Conservation (phyloP, 2,888 invertebrate genomes). For the Aelia acuminata region DNA sequence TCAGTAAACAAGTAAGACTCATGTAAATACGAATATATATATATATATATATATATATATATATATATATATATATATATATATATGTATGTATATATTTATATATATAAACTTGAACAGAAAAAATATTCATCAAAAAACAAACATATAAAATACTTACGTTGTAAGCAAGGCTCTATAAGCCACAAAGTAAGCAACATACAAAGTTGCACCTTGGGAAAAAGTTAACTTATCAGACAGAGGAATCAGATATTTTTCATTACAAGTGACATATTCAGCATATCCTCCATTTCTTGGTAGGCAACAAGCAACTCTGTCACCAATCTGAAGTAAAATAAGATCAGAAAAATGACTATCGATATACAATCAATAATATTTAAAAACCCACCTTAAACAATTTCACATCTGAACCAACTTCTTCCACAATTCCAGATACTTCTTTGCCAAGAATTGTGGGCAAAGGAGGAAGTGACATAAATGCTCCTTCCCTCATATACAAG, state of each 20-base stretch:
- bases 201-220: slow-evolving; percentile 73
- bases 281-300: slow-evolving; percentile 69
- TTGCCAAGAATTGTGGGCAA: slow-evolving; percentile 73
- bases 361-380: neutral
- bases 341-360: neutral
- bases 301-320: slow-evolving; percentile 70
- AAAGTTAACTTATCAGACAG: slow-evolving; percentile 70
- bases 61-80: too few relatives aligned
- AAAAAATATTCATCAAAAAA: too few relatives aligned
- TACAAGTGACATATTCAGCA: slow-evolving; percentile 71
- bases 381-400: slow-evolving; percentile 70
- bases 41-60: too few relatives aligned
- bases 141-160: slow-evolving; percentile 67
- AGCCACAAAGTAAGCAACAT: slow-evolving; percentile 74
- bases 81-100: too few relatives aligned
- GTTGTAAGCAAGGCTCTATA: slow-evolving; percentile 71
- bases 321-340: slow-evolving; percentile 65
- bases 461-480: slow-evolving; percentile 69
- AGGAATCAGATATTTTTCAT: slow-evolving; percentile 68
- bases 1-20: too few relatives aligned
- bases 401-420: slow-evolving; percentile 70
- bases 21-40: too few relatives aligned
- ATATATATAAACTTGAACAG: too few relatives aligned
- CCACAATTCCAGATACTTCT: slow-evolving; percentile 73
- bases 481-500: slow-evolving; percentile 73